Evolutionary conservation across 2,797 vertebrate species (phyloP).

Genomic region (Schizopygopsis malacanthus): DNA sequence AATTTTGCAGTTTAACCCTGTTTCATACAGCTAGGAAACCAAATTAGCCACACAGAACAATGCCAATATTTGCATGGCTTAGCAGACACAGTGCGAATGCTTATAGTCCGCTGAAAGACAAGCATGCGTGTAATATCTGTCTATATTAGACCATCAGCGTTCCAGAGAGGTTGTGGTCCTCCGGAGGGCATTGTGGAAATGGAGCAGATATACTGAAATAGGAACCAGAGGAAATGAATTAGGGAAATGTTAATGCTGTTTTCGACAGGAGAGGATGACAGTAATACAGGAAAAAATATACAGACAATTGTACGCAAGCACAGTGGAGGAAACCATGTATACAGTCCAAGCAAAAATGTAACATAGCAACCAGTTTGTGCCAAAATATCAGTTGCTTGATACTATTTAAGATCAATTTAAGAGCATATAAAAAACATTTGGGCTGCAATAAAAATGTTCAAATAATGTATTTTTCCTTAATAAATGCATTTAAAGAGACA

Average conservation of each 20-base stretch:
- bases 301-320: neutral
- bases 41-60: conserved; percentile 30
- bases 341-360: neutral
- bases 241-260: conserved; percentile 18
- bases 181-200: conserved; percentile 24
- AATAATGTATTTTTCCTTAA: no score
- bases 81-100: conserved; percentile 26
- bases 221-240: conserved; percentile 28
- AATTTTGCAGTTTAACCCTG: neutral
- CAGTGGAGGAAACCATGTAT: neutral
- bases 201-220: conserved; percentile 21
- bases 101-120: neutral
- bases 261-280: conserved; percentile 9
- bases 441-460: no score
- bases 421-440: no score
- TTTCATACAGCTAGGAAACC: conserved; percentile 28
- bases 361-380: neutral
- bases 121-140: neutral
- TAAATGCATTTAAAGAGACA: no score
- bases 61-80: conserved; percentile 17
- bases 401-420: no score
- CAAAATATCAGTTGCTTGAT: neutral
- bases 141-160: conserved; percentile 14
- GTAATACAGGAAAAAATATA: neutral
- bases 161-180: neutral